phyloP scores from a whole-genome alignment of 2,888 invertebrate species.

The Augochlorella aurata region DNA sequence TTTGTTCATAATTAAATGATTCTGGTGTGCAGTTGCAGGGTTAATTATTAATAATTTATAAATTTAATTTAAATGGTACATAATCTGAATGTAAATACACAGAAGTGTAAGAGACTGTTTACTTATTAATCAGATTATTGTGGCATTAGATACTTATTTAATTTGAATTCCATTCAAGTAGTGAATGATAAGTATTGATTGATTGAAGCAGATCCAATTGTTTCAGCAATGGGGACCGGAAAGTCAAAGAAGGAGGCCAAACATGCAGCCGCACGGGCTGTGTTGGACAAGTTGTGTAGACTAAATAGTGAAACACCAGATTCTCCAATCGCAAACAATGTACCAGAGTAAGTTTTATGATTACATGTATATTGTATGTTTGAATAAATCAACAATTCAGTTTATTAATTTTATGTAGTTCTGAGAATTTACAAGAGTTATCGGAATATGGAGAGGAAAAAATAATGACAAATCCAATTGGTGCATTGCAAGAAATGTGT shows the following conservation, averaged over 20 bases:
- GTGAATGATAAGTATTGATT: constrained; percentile 66
- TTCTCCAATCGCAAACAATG: constrained; percentile 76
- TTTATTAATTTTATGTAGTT: constrained; percentile 69
- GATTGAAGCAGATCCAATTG: constrained; percentile 77
- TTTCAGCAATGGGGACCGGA: constrained; percentile 93
- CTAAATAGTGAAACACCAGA: constrained; percentile 84
- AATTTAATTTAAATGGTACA: not conserved
- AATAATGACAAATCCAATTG: constrained; percentile 95
- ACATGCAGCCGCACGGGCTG: constrained; percentile 95
- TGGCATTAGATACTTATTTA: constrained; percentile 1
- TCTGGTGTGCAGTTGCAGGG: not conserved
- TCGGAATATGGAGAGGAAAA: constrained; percentile 87
- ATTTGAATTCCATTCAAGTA: not conserved
- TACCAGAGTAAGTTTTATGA: constrained; percentile 75
- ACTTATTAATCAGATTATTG: not conserved
- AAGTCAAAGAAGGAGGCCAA: constrained; percentile 99
- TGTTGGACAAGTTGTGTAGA: constrained; percentile 93
- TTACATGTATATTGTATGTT: constrained; percentile 1
- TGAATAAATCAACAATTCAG: not conserved
- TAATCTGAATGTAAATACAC: not conserved
- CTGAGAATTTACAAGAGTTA: constrained; percentile 80
- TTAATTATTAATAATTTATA: not conserved
- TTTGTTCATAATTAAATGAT: not conserved
- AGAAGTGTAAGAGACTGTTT: not conserved
- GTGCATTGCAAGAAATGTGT: constrained; percentile 96